A percentile compares a stretch with the other conserved stretches of the same genome.
These are phyloP conservation scores for Orestias chungarensis DNA, from an alignment of 2,797 vertebrate genomes.

Conservation along the genomic window DNA sequence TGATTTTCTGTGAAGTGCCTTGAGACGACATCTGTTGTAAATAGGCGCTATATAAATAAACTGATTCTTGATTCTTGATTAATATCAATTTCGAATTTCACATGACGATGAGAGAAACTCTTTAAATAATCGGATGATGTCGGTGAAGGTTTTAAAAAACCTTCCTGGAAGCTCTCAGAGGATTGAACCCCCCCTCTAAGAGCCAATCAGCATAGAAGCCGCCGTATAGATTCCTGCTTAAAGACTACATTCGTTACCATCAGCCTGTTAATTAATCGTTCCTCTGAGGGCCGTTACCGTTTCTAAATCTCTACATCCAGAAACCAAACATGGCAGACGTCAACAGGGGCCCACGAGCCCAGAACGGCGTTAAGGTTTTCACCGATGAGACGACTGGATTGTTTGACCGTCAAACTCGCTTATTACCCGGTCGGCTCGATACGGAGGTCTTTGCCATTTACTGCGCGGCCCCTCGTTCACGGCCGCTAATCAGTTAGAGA, in stretches of 20 bases:
- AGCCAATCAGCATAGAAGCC: neutral
- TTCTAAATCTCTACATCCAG: neutral
- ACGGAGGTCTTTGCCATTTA: neutral
- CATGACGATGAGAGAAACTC: too few relatives aligned
- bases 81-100: too few relatives aligned
- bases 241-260: neutral
- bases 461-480: neutral
- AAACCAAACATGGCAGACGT: neutral
- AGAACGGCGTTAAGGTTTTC: too few relatives aligned
- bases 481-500: neutral
- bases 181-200: neutral
- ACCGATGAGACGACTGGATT: too few relatives aligned
- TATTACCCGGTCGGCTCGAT: neutral
- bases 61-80: too few relatives aligned
- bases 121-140: neutral
- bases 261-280: conserved; percentile 2
- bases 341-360: neutral
- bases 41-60: too few relatives aligned
- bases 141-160: neutral
- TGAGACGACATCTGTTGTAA: too few relatives aligned
- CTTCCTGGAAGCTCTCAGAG: neutral
- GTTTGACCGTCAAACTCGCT: neutral
- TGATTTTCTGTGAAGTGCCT: too few relatives aligned
- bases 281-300: too few relatives aligned
- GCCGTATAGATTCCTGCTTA: neutral